Conservation (phyloP, 2,113 vertebrate genomes). For the Bujurquina vittata region DNA sequence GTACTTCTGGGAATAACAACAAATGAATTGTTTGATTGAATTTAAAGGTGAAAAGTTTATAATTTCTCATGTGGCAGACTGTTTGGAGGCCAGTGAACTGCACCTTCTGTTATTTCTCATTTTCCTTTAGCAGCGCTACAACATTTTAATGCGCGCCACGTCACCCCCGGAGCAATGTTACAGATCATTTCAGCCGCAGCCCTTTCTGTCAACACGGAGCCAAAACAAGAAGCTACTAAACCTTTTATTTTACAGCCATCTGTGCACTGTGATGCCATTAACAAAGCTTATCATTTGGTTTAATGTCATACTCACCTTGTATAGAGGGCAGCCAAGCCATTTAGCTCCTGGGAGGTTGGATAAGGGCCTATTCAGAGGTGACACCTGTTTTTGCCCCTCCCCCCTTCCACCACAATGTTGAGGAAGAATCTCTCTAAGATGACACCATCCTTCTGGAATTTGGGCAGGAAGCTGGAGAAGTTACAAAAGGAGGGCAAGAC, state of each 20-base stretch:
- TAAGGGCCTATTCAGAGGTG: constrained; percentile 22
- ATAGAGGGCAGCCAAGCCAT: neutral
- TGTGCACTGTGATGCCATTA: constrained; percentile 18
- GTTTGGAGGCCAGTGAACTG: constrained; percentile 13
- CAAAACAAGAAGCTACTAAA: constrained; percentile 47
- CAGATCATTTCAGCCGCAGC: constrained; percentile 38
- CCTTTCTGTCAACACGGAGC: constrained; percentile 26
- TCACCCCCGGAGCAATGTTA: constrained; percentile 9
- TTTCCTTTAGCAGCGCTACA: constrained; percentile 1
- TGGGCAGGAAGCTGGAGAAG: constrained; percentile 44
- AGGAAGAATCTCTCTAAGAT: neutral
- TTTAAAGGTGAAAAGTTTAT: neutral
- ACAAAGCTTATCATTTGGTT: constrained; percentile 37
- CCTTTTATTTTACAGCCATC: constrained; percentile 51
- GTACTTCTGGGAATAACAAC: neutral
- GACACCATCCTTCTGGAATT: constrained; percentile 54
- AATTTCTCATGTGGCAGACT: neutral
- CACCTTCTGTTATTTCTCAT: neutral
- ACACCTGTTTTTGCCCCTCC: constrained; percentile 58
- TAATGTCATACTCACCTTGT: constrained; percentile 48
- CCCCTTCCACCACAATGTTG: neutral
- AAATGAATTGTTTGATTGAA: neutral
- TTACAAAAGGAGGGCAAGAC: constrained; percentile 16
- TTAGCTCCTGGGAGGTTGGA: constrained; percentile 35
- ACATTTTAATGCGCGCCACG: constrained; percentile 32